Percentiles rank a stretch among this genome's conserved stretches.
phyloP scores from a whole-genome alignment of 1,140 invertebrate genomes.

The Aphaenogaster ashmeadi region DNA sequence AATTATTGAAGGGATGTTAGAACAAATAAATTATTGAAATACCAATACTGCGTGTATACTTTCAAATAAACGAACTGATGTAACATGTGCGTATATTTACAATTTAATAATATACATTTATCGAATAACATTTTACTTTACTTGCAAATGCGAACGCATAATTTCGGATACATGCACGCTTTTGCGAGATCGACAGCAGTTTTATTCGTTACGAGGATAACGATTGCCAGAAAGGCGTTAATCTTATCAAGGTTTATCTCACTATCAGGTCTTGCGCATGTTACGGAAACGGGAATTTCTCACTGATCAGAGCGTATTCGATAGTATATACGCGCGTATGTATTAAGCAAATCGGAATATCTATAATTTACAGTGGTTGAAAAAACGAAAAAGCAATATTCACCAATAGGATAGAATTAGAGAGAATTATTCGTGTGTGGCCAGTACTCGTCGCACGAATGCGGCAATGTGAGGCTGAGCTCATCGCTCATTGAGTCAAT shows the following conservation, averaged over 20 bases:
- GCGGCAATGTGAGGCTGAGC: not conserved
- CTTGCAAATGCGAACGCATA: not conserved
- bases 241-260: slow-evolving; percentile 83
- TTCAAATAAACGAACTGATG: slow-evolving; percentile 3
- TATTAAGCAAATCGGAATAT: not conserved
- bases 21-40: slow-evolving; percentile 57
- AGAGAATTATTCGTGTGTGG: not conserved
- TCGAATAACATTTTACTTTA: not conserved
- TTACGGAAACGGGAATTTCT: slow-evolving; percentile 17
- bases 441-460: not conserved
- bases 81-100: not conserved
- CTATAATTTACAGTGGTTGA: not conserved
- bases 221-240: slow-evolving; percentile 54
- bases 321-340: not conserved
- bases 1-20: slow-evolving; percentile 44
- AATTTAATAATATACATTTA: not conserved
- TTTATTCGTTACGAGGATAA: slow-evolving; percentile 5
- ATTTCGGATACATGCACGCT: not conserved
- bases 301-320: slow-evolving; percentile 17
- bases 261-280: slow-evolving; percentile 20
- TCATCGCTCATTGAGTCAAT: slow-evolving; percentile 59
- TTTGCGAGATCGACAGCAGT: not conserved
- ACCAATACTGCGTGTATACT: slow-evolving; percentile 15
- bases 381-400: not conserved
- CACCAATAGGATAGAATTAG: not conserved